phyloP scores from a whole-genome alignment of 1,140 invertebrate genomes.

The Sarcophaga bullata region DNA sequence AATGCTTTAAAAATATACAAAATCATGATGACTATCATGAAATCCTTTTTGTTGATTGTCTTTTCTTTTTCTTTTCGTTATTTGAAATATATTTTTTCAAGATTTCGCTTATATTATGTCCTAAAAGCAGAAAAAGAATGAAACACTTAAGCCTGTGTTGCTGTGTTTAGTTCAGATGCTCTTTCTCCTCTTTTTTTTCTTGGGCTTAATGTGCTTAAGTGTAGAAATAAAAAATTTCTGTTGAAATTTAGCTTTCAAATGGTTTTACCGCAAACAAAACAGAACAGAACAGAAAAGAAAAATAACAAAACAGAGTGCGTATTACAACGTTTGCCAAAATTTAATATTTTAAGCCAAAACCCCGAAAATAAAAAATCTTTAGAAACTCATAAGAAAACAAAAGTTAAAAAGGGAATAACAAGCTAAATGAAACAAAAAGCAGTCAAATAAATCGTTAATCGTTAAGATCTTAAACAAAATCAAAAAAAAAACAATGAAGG shows the following conservation, averaged over 20 bases:
- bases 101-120: not conserved
- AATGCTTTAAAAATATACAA: constrained; percentile 12
- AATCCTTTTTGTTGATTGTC: not conserved
- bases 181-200: not conserved
- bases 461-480: constrained; percentile 27
- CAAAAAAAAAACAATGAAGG: constrained; percentile 21
- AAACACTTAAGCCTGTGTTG: not conserved
- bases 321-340: not conserved
- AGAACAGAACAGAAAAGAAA: not conserved
- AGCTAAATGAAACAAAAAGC: constrained; percentile 22
- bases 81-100: not conserved
- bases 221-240: constrained; percentile 16
- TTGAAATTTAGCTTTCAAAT: constrained; percentile 27
- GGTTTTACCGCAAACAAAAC: not conserved
- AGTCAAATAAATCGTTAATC: constrained; percentile 5
- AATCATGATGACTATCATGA: constrained; percentile 21
- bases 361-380: not conserved
- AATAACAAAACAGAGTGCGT: not conserved
- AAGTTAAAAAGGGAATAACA: not conserved
- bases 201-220: not conserved
- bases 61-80: no score
- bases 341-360: not conserved
- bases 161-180: not conserved
- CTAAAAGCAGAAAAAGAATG: not conserved
- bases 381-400: no score